Evolutionary conservation across 1,140 invertebrate species (phyloP), one percentile per base, ranked within the genome.

Genomic region (Bicyclus anynana): DNA sequence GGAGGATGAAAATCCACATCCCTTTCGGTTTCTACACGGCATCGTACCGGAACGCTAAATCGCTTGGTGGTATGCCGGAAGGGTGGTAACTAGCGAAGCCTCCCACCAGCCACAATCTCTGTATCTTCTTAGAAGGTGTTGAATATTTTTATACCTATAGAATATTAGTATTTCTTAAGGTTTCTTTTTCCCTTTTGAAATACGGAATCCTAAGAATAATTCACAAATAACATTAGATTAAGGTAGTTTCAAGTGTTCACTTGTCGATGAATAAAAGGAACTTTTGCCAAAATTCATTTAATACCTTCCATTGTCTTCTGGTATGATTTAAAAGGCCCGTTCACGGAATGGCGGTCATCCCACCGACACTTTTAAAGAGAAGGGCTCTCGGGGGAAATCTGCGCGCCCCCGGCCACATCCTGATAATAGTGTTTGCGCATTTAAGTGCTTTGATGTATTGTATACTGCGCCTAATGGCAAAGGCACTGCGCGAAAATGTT

Each of bases 351-450:
- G 74, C 66, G 74, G 74, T 74, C 76, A 81, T 78, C 68, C 61
- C 65, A 69, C 71, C 75, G 72, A 74, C 72, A 81, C 75, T 86
- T 86, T 83, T 77, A 80, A 80, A 68, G 75, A 67, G 67, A 80
- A 86, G 74, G 62, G 71, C 68, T 49, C 84, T 74, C 81, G 33
- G 33, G 84, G 84, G 84, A 87, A 87, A 87, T 84, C 79, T 84
- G 67, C 72, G 64, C 69, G 65, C 73, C 78, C 80, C 74, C 70
- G 55, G 70, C 71, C 59, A 58, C 62, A 53, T 71, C 59, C 71
- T 79, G 73, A 75, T 84, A 87, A 85, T 87, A 84, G 80, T 87
- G 82, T 87, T 85, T 87, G 74, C 72, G 83, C 80, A 77, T 85
- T 83, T 81, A 72, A 85, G 84, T 77, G 76, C 77, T 65, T 66